Conservation (phyloP, 2,888 invertebrate species). For the Agrochola circellaris region DNA sequence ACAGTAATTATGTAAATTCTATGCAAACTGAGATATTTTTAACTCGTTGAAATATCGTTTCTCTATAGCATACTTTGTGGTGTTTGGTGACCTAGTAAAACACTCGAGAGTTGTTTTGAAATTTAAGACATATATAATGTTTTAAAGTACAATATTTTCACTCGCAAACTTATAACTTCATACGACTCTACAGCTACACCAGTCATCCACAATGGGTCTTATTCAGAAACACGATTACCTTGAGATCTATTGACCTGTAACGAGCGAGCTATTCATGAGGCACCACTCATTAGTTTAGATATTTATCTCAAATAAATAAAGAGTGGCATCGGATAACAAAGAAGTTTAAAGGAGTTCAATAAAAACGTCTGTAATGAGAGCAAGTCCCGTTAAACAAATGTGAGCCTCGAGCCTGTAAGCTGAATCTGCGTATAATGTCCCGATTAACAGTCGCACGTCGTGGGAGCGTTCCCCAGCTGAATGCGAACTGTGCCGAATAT, state of each 20-base stretch:
- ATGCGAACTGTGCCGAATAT: constrained; percentile 76
- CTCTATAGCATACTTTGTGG: constrained; percentile 4
- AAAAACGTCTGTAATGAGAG: constrained; percentile 58
- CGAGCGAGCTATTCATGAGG: constrained; percentile 68
- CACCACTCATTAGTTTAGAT: constrained; percentile 65
- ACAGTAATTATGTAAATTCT: constrained; percentile 42
- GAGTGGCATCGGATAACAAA: constrained; percentile 56
- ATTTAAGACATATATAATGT: constrained; percentile 2
- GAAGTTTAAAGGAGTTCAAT: constrained; percentile 51
- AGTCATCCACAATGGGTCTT: constrained; percentile 67
- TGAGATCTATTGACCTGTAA: constrained; percentile 84
- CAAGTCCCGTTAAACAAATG: constrained; percentile 65
- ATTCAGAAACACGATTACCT: constrained; percentile 83
- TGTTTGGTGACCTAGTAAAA: constrained; percentile 37
- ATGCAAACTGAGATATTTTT: constrained; percentile 34
- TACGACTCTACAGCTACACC: constrained; percentile 36
- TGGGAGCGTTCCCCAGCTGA: constrained; percentile 77
- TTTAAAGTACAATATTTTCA: constrained; percentile 6
- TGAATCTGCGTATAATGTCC: constrained; percentile 66
- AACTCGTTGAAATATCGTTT: constrained; percentile 21
- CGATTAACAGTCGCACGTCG: constrained; percentile 79
- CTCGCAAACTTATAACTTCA: constrained; percentile 14
- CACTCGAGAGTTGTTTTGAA: constrained; percentile 26
- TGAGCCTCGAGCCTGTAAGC: constrained; percentile 43
- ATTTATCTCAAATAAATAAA: constrained; percentile 65